Conservation (phyloP, 1,140 invertebrate species). For the Anastrepha obliqua region DNA sequence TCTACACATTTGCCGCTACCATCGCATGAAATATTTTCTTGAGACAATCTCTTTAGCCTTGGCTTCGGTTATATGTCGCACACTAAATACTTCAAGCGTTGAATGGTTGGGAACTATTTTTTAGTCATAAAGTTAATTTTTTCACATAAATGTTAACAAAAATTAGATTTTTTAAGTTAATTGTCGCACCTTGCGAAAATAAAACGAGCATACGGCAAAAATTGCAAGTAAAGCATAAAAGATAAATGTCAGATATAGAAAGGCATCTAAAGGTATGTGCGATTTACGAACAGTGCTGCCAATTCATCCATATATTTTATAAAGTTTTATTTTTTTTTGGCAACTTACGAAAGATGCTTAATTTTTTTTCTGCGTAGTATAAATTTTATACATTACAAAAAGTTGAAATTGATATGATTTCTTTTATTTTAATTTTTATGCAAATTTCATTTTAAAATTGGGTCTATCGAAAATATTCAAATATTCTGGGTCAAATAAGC, state of each 20-base stretch:
- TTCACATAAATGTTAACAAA: neutral
- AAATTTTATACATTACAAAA: too few species aligned
- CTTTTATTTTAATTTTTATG: too few species aligned
- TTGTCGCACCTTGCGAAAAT: conserved; percentile 7
- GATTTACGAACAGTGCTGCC: too few species aligned
- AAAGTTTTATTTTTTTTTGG: too few species aligned
- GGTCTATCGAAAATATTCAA: too few species aligned
- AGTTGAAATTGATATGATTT: too few species aligned
- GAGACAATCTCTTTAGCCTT: neutral
- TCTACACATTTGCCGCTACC: neutral
- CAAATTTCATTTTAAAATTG: too few species aligned
- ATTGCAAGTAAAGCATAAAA: conserved; percentile 18
- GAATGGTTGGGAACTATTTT: neutral
- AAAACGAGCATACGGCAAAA: conserved; percentile 23
- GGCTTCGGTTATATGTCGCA: neutral
- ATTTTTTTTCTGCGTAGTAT: too few species aligned
- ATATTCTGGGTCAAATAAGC: too few species aligned
- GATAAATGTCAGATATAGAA: conserved; percentile 12
- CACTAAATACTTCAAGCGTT: neutral
- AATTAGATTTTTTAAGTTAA: neutral
- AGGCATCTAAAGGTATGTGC: neutral
- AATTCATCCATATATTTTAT: too few species aligned
- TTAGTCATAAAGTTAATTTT: neutral
- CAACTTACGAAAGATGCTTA: too few species aligned
- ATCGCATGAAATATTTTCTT: neutral